phyloP scores from a whole-genome alignment of 2,797 vertebrate species.

The Galagoides demidoff region DNA sequence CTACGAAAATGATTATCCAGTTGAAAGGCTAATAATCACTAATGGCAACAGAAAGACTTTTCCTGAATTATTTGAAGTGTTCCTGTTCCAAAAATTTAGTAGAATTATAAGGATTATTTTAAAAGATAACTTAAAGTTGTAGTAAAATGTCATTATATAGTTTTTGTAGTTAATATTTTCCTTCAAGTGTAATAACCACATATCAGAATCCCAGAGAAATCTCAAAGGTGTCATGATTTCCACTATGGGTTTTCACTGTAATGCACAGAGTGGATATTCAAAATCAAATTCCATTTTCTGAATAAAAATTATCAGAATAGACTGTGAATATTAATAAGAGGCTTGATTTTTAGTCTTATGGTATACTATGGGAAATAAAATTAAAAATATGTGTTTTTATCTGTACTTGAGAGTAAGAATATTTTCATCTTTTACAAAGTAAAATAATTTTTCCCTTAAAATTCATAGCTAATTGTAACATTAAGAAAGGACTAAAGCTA shows the following conservation, averaged over 20 bases:
- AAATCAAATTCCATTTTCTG: background rate
- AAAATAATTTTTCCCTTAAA: slow-evolving; percentile 25
- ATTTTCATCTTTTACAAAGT: slow-evolving; percentile 5
- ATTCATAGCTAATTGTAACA: slow-evolving; percentile 19
- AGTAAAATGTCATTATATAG: background rate
- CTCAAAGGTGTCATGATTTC: background rate
- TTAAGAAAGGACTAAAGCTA: background rate
- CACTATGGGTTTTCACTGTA: background rate
- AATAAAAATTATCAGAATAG: background rate
- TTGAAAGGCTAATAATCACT: slow-evolving; percentile 32
- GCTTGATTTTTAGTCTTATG: background rate
- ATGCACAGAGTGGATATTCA: background rate
- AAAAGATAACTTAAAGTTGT: background rate
- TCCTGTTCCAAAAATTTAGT: background rate
- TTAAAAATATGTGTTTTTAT: slow-evolving; percentile 4
- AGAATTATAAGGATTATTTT: accelerated
- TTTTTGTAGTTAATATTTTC: slow-evolving; percentile 29
- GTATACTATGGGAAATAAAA: background rate
- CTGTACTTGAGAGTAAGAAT: background rate
- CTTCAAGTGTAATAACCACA: background rate
- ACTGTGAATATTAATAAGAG: background rate
- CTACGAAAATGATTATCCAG: background rate
- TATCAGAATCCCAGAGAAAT: slow-evolving; percentile 41
- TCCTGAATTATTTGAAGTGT: background rate
- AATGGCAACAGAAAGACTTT: slow-evolving; percentile 2